Percentiles rank a stretch among this genome's conserved stretches.
Evolutionary conservation across 30 jellyfish, hydroid and myxozoan genomes (phyloP).

Genomic region (Kudoa iwatai): DNA sequence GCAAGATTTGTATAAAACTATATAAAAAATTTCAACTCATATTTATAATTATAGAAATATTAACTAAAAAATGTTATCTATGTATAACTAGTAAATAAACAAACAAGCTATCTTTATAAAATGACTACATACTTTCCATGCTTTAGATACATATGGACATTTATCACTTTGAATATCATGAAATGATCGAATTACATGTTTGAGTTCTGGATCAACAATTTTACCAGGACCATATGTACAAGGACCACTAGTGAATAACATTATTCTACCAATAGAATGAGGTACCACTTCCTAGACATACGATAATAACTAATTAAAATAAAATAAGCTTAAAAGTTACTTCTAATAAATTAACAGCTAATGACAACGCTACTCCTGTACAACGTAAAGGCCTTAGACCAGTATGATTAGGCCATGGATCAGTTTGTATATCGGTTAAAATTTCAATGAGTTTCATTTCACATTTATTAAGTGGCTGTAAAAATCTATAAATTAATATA

Average conservation of each 20-base stretch:
- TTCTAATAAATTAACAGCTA: conserved; percentile 89
- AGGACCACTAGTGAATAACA: conserved; percentile 95
- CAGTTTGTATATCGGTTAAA: conserved; percentile 60
- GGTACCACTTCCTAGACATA: too few relatives aligned
- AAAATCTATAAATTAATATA: conserved; percentile 10
- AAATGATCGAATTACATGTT: conserved; percentile 78
- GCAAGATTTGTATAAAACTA: conserved; percentile 44
- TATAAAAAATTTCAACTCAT: neutral
- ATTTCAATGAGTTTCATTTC: conserved; percentile 54
- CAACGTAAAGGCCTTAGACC: conserved; percentile 71
- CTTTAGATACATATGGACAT: conserved; percentile 79
- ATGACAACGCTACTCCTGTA: conserved; percentile 71
- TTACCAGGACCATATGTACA: conserved; percentile 97
- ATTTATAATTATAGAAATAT: too few relatives aligned
- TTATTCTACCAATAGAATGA: conserved; percentile 58
- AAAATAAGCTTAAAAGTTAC: conserved; percentile 2
- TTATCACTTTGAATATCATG: conserved; percentile 78
- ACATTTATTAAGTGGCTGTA: conserved; percentile 83
- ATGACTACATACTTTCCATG: conserved; percentile 11
- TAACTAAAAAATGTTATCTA: neutral
- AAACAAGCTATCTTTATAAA: neutral
- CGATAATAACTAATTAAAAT: conserved; percentile 3
- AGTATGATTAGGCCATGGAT: conserved; percentile 95
- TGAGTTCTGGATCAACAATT: conserved; percentile 59
- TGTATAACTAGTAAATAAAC: neutral